phyloP scores from a whole-genome alignment of 2,797 vertebrate genomes.

The Poecilia gillii region DNA sequence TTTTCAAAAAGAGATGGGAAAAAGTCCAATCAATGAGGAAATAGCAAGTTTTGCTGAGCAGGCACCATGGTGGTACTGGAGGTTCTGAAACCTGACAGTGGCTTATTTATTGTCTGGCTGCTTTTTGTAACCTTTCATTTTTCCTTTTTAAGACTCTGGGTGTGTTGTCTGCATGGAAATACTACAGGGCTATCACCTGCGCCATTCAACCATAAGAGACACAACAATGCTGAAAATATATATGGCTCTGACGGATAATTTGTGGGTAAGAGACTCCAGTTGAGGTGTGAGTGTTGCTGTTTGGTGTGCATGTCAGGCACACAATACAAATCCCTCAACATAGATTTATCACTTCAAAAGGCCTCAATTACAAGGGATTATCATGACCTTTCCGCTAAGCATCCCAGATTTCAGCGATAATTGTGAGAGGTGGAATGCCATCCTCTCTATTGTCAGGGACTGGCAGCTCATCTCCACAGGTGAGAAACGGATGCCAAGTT shows the following conservation, averaged over 20 bases:
- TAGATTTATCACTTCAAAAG: constrained; percentile 65
- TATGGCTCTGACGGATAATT: constrained; percentile 23
- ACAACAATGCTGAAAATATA: constrained; percentile 27
- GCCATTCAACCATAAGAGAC: constrained; percentile 49
- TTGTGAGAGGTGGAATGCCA: constrained; percentile 62
- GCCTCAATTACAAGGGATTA: constrained; percentile 75
- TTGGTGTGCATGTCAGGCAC: constrained; percentile 72
- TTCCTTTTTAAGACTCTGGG: constrained; percentile 28
- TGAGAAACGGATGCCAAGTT: constrained; percentile 49
- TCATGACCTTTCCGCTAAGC: constrained; percentile 71
- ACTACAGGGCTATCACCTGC: constrained; percentile 58
- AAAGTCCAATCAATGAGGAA: constrained; percentile 51
- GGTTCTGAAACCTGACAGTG: constrained; percentile 32
- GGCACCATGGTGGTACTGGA: constrained; percentile 42
- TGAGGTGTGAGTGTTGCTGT: constrained; percentile 56
- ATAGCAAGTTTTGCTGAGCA: constrained; percentile 44
- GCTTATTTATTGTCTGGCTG: constrained; percentile 45
- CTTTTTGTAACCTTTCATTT: constrained; percentile 30
- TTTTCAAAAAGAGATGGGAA: constrained; percentile 49
- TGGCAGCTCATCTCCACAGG: constrained; percentile 60
- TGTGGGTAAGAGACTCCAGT: constrained; percentile 38
- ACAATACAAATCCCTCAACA: constrained; percentile 61
- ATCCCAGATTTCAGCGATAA: constrained; percentile 56
- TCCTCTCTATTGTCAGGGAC: constrained; percentile 61
- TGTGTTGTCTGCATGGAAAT: constrained; percentile 29